Evolutionary conservation across 2,113 vertebrate genomes (phyloP), one percentile per base, ranked within the genome.

Genomic region (Candoia aspera): DNA sequence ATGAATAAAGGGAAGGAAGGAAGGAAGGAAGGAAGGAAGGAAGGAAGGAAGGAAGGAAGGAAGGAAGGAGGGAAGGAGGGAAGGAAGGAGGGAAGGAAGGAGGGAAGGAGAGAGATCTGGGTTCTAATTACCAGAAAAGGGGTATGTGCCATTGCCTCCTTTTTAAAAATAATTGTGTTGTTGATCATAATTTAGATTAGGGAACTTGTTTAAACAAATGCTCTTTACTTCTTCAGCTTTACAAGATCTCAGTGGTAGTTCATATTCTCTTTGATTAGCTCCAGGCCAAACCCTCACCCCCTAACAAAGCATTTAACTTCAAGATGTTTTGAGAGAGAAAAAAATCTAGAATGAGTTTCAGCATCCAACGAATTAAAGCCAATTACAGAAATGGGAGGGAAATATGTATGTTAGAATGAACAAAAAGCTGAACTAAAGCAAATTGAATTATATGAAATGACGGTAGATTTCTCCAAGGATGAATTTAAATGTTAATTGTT

Each of bases 401-500:
- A 89, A 89, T 89, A 89, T 54, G 58, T 46, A 54, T 87, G 54
- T 89, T 84, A 84, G 21, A n/a, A 60, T 92, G 58, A 92, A 55
- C 87, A 92, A 58, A 60, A 89, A 54, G 46, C 87, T 84, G 83
- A 89, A 59, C 29, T 53, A 62, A 59, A 84, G 21, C 57, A 84
- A 92, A 84, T 89, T 89, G 49, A 92, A 92, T 84, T 89, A 84
- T 54, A 49, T 60, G 84, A 86, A 68, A 53, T 87, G 87, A 89
- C 55, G 46, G 57, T 83, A 88, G 37, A 88, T 92, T 84, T 37
- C 64, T 84, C 64, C n/a, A 89, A 92, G 73, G 49, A 49, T 62
- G 29, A 62, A 89, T 84, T 53, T 62, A 58, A 89, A 37, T 89
- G 73, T 84, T 92, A 62, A 55, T 53, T 64, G 68, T 53, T 6